Conservation (phyloP, 1,140 invertebrate species). For the Drosophila ananassae region DNA sequence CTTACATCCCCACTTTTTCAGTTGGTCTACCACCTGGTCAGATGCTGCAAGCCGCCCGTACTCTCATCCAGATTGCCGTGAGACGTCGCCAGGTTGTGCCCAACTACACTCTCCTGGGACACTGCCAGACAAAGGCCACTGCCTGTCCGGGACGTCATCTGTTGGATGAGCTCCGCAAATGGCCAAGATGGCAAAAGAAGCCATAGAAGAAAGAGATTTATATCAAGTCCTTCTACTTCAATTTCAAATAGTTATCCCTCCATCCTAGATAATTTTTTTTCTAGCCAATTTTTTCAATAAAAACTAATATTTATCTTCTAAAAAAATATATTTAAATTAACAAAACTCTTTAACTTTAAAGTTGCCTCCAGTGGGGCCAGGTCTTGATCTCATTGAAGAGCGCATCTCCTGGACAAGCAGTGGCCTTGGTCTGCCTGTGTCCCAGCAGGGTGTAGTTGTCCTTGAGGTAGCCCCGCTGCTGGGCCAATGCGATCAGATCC, state of each 20-base stretch:
- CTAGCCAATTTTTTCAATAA: not conserved
- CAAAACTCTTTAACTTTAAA: not conserved
- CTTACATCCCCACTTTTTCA: not conserved
- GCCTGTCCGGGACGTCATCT: slow-evolving; percentile 34
- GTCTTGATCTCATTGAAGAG: slow-evolving; percentile 85
- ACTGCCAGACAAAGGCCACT: slow-evolving; percentile 47
- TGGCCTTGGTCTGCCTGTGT: slow-evolving; percentile 88
- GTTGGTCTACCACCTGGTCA: slow-evolving; percentile 83
- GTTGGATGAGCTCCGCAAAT: slow-evolving; percentile 31
- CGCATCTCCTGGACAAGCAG: slow-evolving; percentile 88
- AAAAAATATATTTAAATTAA: not conserved
- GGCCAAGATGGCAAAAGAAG: slow-evolving; percentile 31
- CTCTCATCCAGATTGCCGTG: slow-evolving; percentile 84
- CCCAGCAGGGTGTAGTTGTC: slow-evolving; percentile 85
- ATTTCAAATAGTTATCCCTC: not conserved
- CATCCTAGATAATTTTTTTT: not conserved
- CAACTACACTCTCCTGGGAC: slow-evolving; percentile 33
- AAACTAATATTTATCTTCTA: not conserved
- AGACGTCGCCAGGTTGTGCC: slow-evolving; percentile 30
- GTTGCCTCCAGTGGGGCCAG: slow-evolving; percentile 84
- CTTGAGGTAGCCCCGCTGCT: slow-evolving; percentile 78
- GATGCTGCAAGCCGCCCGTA: slow-evolving; percentile 86
- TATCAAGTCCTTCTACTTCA: not conserved
- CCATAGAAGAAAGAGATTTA: slow-evolving; percentile 2
- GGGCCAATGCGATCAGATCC: slow-evolving; percentile 87